Base-by-base conservation (phyloP, 2,888 invertebrate species). In the Drosophila pseudotakahashii region DNA sequence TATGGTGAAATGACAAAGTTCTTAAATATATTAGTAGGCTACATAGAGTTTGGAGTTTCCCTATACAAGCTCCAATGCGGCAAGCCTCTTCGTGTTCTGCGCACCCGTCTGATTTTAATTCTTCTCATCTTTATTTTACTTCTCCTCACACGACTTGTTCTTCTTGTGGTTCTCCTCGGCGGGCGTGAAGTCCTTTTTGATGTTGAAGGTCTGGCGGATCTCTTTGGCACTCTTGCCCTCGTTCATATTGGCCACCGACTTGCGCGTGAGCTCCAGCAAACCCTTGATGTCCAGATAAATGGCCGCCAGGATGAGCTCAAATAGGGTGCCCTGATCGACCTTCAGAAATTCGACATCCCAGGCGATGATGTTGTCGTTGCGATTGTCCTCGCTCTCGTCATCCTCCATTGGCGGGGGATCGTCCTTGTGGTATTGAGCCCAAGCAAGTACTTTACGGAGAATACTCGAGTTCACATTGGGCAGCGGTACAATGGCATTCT, bases 391-490 rank as follows among this genome's bases (percentile, higher is more conserved):
- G 73, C 79, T 83, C 52, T 82, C 82, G 34, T 82, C 82, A 14
- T 82, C 87, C 62, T 86, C 82, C 0, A 73, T 79, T 0, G 82
- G 81, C 55, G 79, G 77, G 0, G 79, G 77, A 54, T 87, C 81
- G 26, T 87, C 87, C 57, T 84, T 87, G 39, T 87, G 82, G 36
- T 78, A 81, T 2, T 76, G 75, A 14, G 82, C 82, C 82, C 82
- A 83, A n/a, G 72, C 78, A 6, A 83, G 60, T 1, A 83, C 82
- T 34, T 84, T 87, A 6, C 85, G 68, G 34, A 83, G 75, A 3
- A 83, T 83, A 3, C 81, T 81, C n/a, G 82, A 87, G 36, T 84
- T 87, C 0, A 83, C 88, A 69, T 83, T 87, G 3, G 85, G 88
- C 76, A 83, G 58, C 10, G 88, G 82, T 5, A 83, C 85, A 37